phyloP scores from a whole-genome alignment of 35 echinoderm and acorn worm species.

The Anneissia japonica region DNA sequence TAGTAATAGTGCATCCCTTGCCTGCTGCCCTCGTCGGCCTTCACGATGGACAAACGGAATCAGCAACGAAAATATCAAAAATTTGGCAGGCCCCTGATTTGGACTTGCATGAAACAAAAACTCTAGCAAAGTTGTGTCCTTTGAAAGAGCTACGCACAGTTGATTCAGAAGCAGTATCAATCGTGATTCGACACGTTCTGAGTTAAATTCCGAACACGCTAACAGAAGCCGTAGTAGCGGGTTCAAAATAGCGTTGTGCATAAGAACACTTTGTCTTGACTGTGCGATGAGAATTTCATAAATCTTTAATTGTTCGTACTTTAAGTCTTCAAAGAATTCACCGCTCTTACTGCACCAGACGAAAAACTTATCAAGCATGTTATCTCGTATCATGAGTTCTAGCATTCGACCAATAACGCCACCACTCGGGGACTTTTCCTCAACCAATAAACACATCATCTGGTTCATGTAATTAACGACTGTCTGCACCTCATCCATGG shows the following conservation, averaged over 20 bases:
- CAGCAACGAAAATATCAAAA: constrained; percentile 90
- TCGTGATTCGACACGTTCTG: constrained; percentile 65
- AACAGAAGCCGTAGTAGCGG: constrained; percentile 68
- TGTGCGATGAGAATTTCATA: constrained; percentile 83
- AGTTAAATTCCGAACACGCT: constrained; percentile 51
- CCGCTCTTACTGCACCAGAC: constrained; percentile 70
- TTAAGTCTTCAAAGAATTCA: constrained; percentile 68
- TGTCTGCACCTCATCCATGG: constrained; percentile 72
- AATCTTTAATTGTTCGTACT: constrained; percentile 64
- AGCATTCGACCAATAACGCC: constrained; percentile 62
- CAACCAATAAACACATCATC: constrained; percentile 82
- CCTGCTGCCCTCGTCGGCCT: constrained; percentile 73
- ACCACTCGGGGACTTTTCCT: constrained; percentile 54
- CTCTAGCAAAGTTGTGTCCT: constrained; percentile 73
- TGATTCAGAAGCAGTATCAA: constrained; percentile 76
- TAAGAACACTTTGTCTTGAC: constrained; percentile 71
- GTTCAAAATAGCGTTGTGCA: constrained; percentile 77
- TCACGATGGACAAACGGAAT: constrained; percentile 94
- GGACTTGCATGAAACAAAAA: constrained; percentile 98
- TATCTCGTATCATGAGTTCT: constrained; percentile 48
- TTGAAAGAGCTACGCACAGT: constrained; percentile 73
- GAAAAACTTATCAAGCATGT: constrained; percentile 73
- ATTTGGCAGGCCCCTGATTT: constrained; percentile 95
- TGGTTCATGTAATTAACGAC: constrained; percentile 85
- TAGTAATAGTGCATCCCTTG: constrained; percentile 85